Evolutionary conservation across 2,797 vertebrate species (phyloP), one percentile per base, ranked within the genome.

Genomic region (Peromyscus melanophrys): DNA sequence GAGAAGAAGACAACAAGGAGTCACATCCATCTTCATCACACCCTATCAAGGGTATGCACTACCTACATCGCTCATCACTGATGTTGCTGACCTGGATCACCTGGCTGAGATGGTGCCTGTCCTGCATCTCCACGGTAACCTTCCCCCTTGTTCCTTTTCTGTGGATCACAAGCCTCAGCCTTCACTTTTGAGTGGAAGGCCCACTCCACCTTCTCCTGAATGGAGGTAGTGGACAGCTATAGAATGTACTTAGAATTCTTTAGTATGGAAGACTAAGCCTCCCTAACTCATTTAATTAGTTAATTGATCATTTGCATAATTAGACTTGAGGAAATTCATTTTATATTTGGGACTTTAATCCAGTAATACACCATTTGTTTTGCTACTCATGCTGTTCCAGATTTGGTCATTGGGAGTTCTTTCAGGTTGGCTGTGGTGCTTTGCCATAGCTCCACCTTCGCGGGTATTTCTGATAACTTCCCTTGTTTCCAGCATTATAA

Each of bases 191-290:
- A 31, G 17, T 27, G 7, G 37, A 69, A 69, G 49, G 49, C 63
- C 46, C 67, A 76, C 27, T 29, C 40, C 4, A 17, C 11, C 40
- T 92, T 89, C 59, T 85, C 67, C 4, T 19, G 13, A 29, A 34
- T 11, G 12, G 19, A 19, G 31, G 19, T 69, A 40, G 10, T 23
- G 46, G 63, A n/a, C 52, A 81, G 17, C 40, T 65, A 29, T 1
- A 52, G 65, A 40, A 90, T 46, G 59, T 80, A 73, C 61, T 95
- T 55, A 27, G 40, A 86, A 87, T 65, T 92, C 25, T 82, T 95
- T 46, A 73, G 1, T 65, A 9, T 75, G 73, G 40, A 76, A 82
- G 13, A 81, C 55, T 37, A 92, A 40, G 52, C 67, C 90, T 75
- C 49, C 46, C 21, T 78, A n/a, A 59, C 34, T 71, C 65, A n/a